Evolutionary conservation across 2,888 invertebrate genomes (phyloP), one percentile per base, ranked within the genome.

Genomic region (Marasmarcha lunaedactyla): DNA sequence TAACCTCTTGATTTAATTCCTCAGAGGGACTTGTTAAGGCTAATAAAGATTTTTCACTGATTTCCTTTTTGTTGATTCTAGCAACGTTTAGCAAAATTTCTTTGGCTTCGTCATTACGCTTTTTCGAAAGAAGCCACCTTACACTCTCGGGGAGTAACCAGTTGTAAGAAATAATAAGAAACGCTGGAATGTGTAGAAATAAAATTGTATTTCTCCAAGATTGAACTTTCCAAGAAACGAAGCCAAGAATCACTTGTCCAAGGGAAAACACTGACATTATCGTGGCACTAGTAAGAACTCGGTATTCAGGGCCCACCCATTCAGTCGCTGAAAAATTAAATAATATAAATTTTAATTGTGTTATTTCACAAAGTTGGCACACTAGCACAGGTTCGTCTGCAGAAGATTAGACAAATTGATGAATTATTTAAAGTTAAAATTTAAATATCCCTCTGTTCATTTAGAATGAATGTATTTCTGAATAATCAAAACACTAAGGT

Each of bases 71-170:
- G 48, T 92, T 92, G 0, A 87, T 70, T 45, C 63, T 78, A 0
- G 91, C 88, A 1, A 90, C 88, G 46, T 78, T 86, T 11, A 81
- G 73, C 33, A 91, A 62, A 5, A 90, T 85, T 4, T 55, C 59
- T 46, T 85, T 86, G 0, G 91, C 91, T 48, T 88, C 85, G 0
- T 85, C 78, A 42, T 81, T 85, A 50, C 86, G 85, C 15, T 87
- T 85, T 48, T 90, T 89, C 1, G 89, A 87, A 6, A 92, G 65
- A 13, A 93, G 78, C 93, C 94, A 94, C 46, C 93, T 84, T 9
- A 91, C 85, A 30, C 91, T 91, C 69, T 92, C 91, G 0, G 64
- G 52, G 5, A 78, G 46, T 2, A 90, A 49, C 88, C 90, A n/a
- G n/a, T 88, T 87, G 58, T 91, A 90, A 2, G 78, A 56, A 35